A percentile compares a stretch with the other conserved stretches of the same genome.
Evolutionary conservation across 1,140 invertebrate species (phyloP).

Genomic region (Aphidius ervi): DNA sequence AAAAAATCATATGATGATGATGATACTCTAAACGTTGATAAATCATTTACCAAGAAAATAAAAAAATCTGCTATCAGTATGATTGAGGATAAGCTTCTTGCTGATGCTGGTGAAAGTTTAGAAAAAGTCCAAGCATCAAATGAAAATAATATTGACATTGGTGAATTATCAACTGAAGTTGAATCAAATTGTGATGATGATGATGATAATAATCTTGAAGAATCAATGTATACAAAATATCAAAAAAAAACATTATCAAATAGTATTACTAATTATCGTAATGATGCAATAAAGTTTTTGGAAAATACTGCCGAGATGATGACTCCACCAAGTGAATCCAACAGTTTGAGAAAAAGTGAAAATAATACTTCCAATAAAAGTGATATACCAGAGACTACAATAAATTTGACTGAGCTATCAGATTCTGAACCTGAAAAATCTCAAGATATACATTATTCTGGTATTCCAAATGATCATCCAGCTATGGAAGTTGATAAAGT

Average conservation of each 20-base stretch:
- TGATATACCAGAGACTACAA: too few species aligned
- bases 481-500: too few species aligned
- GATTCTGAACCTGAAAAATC: too few species aligned
- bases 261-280: constrained; percentile 37
- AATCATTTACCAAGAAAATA: neutral
- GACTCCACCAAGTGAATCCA: too few species aligned
- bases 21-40: too few species aligned
- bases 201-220: constrained; percentile 18
- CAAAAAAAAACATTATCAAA: constrained; percentile 35
- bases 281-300: constrained; percentile 18
- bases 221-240: constrained; percentile 44
- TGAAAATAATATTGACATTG: neutral
- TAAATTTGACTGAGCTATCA: too few species aligned
- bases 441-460: too few species aligned
- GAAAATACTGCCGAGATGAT: too few species aligned
- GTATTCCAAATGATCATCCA: too few species aligned
- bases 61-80: constrained; percentile 26
- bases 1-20: constrained; percentile 5
- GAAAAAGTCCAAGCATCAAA: neutral
- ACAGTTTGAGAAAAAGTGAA: too few species aligned
- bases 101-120: neutral
- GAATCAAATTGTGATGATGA: constrained; percentile 15
- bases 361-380: too few species aligned
- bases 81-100: constrained; percentile 25
- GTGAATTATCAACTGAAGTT: neutral